Evolutionary conservation across 2,113 vertebrate genomes (phyloP).

Genomic region (Clarias macrocephalus): DNA sequence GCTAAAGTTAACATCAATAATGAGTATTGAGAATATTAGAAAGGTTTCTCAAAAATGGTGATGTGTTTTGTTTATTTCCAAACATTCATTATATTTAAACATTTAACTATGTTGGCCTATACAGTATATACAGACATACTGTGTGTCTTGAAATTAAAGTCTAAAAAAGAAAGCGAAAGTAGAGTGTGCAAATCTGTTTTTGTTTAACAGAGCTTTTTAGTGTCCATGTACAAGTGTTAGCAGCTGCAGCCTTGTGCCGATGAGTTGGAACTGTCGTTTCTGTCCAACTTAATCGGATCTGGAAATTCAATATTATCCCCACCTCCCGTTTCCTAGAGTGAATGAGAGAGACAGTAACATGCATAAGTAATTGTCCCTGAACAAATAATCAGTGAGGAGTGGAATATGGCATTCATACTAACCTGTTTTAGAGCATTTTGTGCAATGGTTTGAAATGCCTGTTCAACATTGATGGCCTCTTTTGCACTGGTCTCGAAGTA

Average conservation of each 20-base stretch:
- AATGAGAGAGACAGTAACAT: neutral
- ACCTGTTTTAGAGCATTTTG: constrained; percentile 97
- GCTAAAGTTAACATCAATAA: neutral
- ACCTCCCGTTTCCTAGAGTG: constrained; percentile 88
- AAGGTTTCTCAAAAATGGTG: neutral
- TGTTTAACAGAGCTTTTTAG: constrained; percentile 24
- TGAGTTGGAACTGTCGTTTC: constrained; percentile 86
- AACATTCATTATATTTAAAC: neutral
- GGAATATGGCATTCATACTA: neutral
- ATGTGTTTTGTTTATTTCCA: constrained; percentile 2
- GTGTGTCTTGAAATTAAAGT: constrained; percentile 52
- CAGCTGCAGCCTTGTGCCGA: constrained; percentile 91
- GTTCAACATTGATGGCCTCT: constrained; percentile 97
- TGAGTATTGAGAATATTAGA: neutral
- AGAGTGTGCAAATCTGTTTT: constrained; percentile 41
- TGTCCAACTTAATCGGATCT: constrained; percentile 93
- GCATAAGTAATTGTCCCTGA: neutral
- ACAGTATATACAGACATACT: neutral
- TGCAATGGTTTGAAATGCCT: constrained; percentile 97
- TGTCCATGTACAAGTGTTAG: constrained; percentile 68
- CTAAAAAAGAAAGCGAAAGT: neutral
- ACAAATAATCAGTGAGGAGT: neutral
- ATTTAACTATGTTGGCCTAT: neutral
- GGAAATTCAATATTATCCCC: constrained; percentile 96
- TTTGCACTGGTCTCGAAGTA: constrained; percentile 99